These are phyloP conservation scores for Turritopsis rubra DNA, from an alignment of 30 jellyfish, hydroid and myxozoan species.

Conservation along the genomic window DNA sequence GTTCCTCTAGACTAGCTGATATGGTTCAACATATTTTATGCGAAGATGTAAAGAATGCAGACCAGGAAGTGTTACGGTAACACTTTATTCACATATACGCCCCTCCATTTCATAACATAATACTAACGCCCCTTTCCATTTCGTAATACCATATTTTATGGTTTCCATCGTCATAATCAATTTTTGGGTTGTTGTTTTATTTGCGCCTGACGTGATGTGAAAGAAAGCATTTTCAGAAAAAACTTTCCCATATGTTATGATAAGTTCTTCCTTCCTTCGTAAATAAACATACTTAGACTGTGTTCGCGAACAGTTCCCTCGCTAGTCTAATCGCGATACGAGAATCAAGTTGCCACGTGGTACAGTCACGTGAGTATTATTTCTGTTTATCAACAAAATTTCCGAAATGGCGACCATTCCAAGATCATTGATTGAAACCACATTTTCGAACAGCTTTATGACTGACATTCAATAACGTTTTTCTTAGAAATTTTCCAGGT, in stretches of 20 bases:
- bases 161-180: neutral
- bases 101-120: neutral
- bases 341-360: too few relatives aligned
- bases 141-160: too few relatives aligned
- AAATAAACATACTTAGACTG: too few relatives aligned
- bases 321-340: too few relatives aligned
- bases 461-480: too few relatives aligned
- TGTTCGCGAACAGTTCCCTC: too few relatives aligned
- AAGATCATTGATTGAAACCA: too few relatives aligned
- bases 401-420: too few relatives aligned
- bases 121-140: neutral
- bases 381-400: too few relatives aligned
- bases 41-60: slow-evolving; percentile 15
- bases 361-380: too few relatives aligned
- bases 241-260: neutral
- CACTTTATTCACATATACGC: neutral
- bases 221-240: neutral
- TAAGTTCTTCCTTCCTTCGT: too few relatives aligned
- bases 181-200: neutral
- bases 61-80: slow-evolving; percentile 4
- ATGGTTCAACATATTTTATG: slow-evolving; percentile 8
- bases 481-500: slow-evolving; percentile 13
- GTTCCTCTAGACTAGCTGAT: slow-evolving; percentile 7
- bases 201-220: neutral
- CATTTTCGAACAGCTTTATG: too few relatives aligned